phyloP scores from a whole-genome alignment of 2,113 vertebrate genomes.

The Sinocyclocheilus grahami region DNA sequence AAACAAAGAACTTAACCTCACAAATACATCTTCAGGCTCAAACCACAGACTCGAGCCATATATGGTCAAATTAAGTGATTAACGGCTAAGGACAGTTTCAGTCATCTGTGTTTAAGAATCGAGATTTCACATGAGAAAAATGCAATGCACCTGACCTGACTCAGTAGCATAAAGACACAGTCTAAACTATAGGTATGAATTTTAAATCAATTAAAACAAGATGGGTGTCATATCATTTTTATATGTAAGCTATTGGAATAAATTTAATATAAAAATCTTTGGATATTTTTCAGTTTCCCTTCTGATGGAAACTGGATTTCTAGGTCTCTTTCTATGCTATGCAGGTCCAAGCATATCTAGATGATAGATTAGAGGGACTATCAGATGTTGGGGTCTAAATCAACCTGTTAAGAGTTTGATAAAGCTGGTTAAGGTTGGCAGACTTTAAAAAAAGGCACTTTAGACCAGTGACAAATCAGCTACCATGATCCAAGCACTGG shows the following conservation, averaged over 20 bases:
- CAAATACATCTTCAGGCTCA: constrained; percentile 13
- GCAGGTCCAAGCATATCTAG: neutral
- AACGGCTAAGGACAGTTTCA: neutral
- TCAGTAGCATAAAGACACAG: neutral
- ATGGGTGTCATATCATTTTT: neutral
- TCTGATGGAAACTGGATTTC: neutral
- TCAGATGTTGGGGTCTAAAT: neutral
- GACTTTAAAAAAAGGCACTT: neutral
- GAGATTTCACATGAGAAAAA: neutral
- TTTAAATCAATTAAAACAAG: neutral
- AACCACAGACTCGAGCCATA: neutral
- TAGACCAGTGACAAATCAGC: neutral
- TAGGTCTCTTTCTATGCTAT: neutral
- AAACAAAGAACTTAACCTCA: neutral
- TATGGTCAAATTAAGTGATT: constrained; percentile 13
- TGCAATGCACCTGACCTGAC: constrained; percentile 3
- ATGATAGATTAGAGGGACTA: neutral
- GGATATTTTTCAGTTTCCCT: neutral
- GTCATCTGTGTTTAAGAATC: constrained; percentile 4
- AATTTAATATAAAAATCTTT: neutral
- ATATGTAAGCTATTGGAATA: neutral
- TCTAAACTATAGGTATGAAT: neutral
- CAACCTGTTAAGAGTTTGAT: neutral
- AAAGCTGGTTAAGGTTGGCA: neutral
- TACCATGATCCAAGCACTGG: neutral